phyloP scores from a whole-genome alignment of 2,888 invertebrate genomes.

The Sminthurides aquaticus region DNA sequence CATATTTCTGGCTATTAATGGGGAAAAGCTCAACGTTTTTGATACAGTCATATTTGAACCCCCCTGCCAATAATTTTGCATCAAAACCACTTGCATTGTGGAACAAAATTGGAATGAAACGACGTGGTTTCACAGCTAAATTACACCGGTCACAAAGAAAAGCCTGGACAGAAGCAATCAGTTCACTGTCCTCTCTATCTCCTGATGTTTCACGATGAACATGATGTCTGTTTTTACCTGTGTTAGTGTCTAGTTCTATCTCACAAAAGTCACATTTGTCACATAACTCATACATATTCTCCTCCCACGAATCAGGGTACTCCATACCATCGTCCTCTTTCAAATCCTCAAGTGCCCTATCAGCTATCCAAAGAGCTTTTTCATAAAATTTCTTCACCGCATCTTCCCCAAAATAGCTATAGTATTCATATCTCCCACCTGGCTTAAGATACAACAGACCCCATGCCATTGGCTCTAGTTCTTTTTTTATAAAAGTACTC shows the following conservation, averaged over 20 bases:
- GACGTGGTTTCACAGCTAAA: neutral
- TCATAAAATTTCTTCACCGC: neutral
- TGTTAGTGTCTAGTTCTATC: too few species aligned
- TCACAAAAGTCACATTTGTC: too few species aligned
- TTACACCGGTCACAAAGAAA: neutral
- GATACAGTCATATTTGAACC: neutral
- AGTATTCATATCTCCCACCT: neutral
- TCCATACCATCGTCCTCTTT: neutral
- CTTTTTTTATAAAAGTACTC: neutral
- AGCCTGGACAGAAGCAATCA: neutral
- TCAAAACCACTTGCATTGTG: neutral
- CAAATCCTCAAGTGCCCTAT: neutral
- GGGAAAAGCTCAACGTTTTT: neutral
- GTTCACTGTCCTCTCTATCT: too few species aligned
- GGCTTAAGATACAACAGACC: neutral
- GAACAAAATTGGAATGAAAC: neutral
- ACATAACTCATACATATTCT: too few species aligned
- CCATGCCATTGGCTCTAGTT: neutral
- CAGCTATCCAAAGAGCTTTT: neutral
- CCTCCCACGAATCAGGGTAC: too few species aligned
- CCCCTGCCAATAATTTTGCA: neutral
- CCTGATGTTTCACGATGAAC: too few species aligned
- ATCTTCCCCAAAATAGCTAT: neutral
- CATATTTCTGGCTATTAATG: neutral
- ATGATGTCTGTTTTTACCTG: too few species aligned